Percentiles rank a stretch among this genome's conserved stretches.
These are phyloP conservation scores for Nephila pilipes DNA, from an alignment of 1,140 invertebrate species.

Conservation along the genomic window DNA sequence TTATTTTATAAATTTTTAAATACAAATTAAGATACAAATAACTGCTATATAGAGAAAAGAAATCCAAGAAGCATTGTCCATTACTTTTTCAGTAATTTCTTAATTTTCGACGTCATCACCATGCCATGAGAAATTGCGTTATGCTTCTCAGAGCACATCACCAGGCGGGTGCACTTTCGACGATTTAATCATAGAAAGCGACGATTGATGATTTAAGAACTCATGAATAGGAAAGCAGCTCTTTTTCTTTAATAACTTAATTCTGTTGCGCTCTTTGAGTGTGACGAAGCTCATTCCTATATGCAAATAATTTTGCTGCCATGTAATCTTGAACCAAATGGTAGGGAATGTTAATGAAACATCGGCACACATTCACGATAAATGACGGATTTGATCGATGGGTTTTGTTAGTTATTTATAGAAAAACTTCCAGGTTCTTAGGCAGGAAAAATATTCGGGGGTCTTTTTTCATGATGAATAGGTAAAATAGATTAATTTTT, in stretches of 20 bases:
- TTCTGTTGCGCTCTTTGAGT: neutral
- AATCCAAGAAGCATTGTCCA: neutral
- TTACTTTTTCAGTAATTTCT: neutral
- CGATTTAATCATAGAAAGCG: neutral
- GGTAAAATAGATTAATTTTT: too few species aligned
- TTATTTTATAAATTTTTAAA: too few species aligned
- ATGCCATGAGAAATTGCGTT: neutral
- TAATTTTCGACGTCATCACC: neutral
- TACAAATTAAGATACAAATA: too few species aligned
- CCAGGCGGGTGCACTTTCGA: neutral
- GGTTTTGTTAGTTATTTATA: too few species aligned
- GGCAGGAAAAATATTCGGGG: too few species aligned
- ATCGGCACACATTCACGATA: too few species aligned
- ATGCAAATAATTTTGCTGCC: neutral
- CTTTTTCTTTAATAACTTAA: neutral
- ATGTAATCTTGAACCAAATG: too few species aligned
- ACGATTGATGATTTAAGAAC: neutral
- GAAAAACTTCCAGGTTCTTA: too few species aligned
- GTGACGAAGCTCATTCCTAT: neutral
- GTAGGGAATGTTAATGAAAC: too few species aligned
- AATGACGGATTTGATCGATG: too few species aligned
- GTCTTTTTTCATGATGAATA: too few species aligned
- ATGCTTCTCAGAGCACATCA: conserved; percentile 19
- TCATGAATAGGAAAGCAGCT: neutral
- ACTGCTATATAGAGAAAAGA: neutral